A percentile compares a stretch with the other conserved stretches of the same genome.
Evolutionary conservation across 2,113 vertebrate species (phyloP).

Genomic region (Stigmatopora nigra): DNA sequence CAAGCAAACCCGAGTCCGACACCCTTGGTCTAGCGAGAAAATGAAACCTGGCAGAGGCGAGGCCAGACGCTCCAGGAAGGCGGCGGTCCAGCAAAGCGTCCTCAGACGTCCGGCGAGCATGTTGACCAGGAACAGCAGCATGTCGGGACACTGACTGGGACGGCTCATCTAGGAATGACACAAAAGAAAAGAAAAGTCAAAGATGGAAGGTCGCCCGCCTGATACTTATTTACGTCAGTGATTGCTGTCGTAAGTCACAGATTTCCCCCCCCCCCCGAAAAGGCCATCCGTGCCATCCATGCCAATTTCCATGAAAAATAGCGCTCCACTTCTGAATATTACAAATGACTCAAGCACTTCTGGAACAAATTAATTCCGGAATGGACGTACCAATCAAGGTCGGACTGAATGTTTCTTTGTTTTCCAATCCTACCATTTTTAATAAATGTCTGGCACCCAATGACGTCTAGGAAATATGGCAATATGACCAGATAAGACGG

Average conservation of each 20-base stretch:
- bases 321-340: too few relatives aligned
- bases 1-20: too few relatives aligned
- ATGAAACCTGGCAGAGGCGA: conserved; percentile 46
- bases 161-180: conserved; percentile 69
- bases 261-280: not conserved
- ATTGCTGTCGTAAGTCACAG: not conserved
- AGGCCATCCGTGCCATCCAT: not conserved
- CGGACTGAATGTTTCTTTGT: too few relatives aligned
- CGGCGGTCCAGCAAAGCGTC: conserved; percentile 63
- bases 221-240: conserved; percentile 1
- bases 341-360: too few relatives aligned
- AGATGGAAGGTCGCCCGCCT: not conserved
- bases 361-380: too few relatives aligned
- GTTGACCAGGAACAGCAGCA: conserved; percentile 82
- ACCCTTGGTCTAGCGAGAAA: too few relatives aligned
- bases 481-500: too few relatives aligned
- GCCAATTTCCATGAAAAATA: too few relatives aligned
- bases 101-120: conserved; percentile 77
- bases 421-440: too few relatives aligned
- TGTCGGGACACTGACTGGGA: conserved; percentile 69
- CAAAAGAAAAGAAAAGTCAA: conserved; percentile 3
- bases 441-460: too few relatives aligned
- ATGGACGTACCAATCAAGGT: too few relatives aligned
- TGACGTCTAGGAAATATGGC: too few relatives aligned
- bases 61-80: conserved; percentile 57